Conservation (phyloP, 2,888 invertebrate species). For the Macaria liturata region DNA sequence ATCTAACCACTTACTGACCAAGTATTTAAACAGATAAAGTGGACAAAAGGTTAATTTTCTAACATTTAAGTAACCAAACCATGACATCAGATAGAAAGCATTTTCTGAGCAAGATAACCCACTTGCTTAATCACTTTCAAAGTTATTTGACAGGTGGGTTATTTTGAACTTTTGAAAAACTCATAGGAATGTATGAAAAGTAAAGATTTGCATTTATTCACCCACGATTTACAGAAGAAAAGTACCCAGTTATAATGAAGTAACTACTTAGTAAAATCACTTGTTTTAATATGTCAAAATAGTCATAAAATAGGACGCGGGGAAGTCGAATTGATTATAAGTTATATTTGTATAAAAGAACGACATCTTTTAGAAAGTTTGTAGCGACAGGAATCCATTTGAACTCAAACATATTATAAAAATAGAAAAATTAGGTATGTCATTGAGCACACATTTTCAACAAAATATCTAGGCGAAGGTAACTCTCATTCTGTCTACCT, state of each 20-base stretch:
- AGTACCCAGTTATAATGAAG: too few species aligned
- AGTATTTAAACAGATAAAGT: constrained; percentile 26
- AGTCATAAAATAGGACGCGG: too few species aligned
- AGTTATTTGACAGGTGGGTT: too few species aligned
- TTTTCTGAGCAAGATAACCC: neutral
- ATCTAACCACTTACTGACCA: constrained; percentile 20
- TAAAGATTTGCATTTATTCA: too few species aligned
- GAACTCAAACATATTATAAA: constrained; percentile 37
- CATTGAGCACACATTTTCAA: constrained; percentile 34
- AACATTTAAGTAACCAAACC: constrained; percentile 1
- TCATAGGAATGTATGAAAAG: too few species aligned
- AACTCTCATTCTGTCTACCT: constrained; percentile 63
- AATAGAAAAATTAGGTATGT: constrained; percentile 39
- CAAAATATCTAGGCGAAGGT: constrained; percentile 69
- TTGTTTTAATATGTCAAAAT: too few species aligned
- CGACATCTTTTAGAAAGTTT: too few species aligned
- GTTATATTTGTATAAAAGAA: too few species aligned
- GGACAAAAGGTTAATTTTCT: constrained; percentile 25
- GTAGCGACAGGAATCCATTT: constrained; percentile 31
- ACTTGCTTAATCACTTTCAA: neutral
- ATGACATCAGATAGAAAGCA: constrained; percentile 9
- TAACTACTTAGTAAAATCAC: too few species aligned
- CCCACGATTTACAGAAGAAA: too few species aligned
- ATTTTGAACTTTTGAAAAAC: too few species aligned
- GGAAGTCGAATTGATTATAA: too few species aligned